Evolutionary conservation across 2,113 vertebrate species (phyloP).

Genomic region (Microtus oregoni): DNA sequence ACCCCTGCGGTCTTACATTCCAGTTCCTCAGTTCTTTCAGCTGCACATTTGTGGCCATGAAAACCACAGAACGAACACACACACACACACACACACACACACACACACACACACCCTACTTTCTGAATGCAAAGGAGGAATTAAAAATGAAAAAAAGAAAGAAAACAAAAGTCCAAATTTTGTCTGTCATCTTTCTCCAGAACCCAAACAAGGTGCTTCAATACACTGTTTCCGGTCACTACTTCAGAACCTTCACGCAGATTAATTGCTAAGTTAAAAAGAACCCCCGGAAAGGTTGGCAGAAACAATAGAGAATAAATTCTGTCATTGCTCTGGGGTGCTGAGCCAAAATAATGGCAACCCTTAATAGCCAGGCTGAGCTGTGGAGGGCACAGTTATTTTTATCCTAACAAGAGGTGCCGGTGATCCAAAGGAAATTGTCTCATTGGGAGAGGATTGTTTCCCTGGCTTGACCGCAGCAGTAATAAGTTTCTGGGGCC

Average conservation of each 20-base stretch:
- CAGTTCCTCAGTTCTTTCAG: constrained; percentile 35
- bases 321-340: constrained; percentile 57
- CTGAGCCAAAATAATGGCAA: constrained; percentile 57
- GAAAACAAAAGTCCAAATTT: constrained; percentile 20
- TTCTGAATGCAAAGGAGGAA: not conserved
- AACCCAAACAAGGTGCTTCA: constrained; percentile 39
- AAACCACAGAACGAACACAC: not conserved
- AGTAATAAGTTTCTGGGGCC: not conserved
- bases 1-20: not conserved
- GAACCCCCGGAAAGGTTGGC: constrained; percentile 52
- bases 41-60: constrained; percentile 41
- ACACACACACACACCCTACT: not conserved
- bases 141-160: constrained; percentile 20
- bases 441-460: not conserved
- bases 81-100: no score
- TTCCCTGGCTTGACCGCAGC: not conserved
- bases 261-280: constrained; percentile 71
- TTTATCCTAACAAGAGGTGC: constrained; percentile 35
- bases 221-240: constrained; percentile 32
- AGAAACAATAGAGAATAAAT: constrained; percentile 57
- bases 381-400: constrained; percentile 13
- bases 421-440: not conserved
- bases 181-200: not conserved
- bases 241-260: constrained; percentile 63
- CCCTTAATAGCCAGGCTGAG: constrained; percentile 24